A percentile compares a stretch with the other conserved stretches of the same genome.
Conservation (phyloP, 2,113 vertebrate species). For the Oryzias javanicus region DNA sequence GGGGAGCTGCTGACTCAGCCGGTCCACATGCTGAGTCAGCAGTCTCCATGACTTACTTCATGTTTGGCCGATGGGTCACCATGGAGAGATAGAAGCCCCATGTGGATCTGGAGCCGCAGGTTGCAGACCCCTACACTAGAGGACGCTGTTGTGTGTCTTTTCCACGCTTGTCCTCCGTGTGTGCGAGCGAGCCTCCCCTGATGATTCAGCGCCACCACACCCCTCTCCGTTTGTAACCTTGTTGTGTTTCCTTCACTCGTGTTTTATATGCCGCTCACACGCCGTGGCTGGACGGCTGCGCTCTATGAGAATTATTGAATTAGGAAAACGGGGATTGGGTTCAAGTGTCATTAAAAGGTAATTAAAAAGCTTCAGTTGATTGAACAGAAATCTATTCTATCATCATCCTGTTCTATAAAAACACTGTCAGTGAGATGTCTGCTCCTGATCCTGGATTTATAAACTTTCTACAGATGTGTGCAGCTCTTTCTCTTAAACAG, state of each 20-base stretch:
- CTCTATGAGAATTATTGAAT: not conserved
- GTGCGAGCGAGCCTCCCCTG: not conserved
- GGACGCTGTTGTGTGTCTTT: slow-evolving; percentile 48
- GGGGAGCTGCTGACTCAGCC: too few species aligned
- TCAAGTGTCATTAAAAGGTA: not conserved
- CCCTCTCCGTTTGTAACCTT: slow-evolving; percentile 5
- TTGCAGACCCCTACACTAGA: slow-evolving; percentile 23
- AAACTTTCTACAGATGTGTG: not conserved
- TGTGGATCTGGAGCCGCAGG: too few species aligned
- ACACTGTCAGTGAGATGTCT: too few species aligned
- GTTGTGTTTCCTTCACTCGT: not conserved
- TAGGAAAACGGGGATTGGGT: too few species aligned
- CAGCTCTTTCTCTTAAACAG: not conserved
- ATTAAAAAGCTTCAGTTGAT: not conserved
- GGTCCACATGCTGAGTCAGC: too few species aligned
- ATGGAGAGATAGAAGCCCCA: too few species aligned
- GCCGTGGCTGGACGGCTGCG: not conserved
- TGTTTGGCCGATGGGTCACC: too few species aligned
- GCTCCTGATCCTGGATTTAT: too few species aligned
- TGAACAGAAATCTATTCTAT: too few species aligned
- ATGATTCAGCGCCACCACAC: slow-evolving; percentile 24
- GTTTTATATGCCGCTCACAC: not conserved
- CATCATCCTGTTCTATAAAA: too few species aligned
- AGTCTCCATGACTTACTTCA: too few species aligned
- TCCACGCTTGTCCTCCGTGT: not conserved